phyloP scores from a whole-genome alignment of 2,888 invertebrate genomes.

The Melanargia galathea region DNA sequence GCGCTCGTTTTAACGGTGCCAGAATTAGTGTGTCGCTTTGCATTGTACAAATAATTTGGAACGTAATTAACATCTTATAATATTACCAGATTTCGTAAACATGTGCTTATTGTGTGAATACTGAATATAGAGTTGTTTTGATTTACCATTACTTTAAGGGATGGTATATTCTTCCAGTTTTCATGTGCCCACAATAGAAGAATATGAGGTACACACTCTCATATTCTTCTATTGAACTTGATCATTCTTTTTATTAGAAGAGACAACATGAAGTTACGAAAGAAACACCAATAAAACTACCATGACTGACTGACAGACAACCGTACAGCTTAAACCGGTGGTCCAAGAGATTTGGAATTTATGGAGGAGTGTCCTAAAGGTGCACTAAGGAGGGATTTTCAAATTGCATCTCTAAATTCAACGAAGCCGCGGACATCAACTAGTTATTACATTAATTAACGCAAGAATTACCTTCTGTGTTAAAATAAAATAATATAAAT shows the following conservation, averaged over 20 bases:
- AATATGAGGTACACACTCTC: too few species aligned
- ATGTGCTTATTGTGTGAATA: not conserved
- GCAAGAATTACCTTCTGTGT: not conserved
- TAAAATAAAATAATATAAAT: not conserved
- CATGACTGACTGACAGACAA: too few species aligned
- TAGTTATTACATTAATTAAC: not conserved
- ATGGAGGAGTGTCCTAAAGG: too few species aligned
- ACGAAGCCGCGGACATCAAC: too few species aligned
- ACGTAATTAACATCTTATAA: slow-evolving; percentile 21
- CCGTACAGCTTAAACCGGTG: too few species aligned
- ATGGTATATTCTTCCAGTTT: not conserved
- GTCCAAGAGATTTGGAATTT: too few species aligned
- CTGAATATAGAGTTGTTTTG: not conserved
- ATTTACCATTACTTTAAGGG: not conserved
- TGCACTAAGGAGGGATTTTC: too few species aligned
- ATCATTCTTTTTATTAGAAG: too few species aligned
- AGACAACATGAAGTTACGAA: too few species aligned
- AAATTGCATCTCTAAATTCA: too few species aligned
- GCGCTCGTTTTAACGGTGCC: slow-evolving; percentile 59
- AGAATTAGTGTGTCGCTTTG: slow-evolving; percentile 47
- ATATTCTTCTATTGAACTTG: not conserved
- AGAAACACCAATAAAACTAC: too few species aligned
- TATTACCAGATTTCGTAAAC: slow-evolving; percentile 14
- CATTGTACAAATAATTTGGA: slow-evolving; percentile 16
- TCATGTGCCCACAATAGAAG: too few species aligned